phyloP scores from a whole-genome alignment of 2,797 vertebrate genomes.

The Epinephelus coioides region DNA sequence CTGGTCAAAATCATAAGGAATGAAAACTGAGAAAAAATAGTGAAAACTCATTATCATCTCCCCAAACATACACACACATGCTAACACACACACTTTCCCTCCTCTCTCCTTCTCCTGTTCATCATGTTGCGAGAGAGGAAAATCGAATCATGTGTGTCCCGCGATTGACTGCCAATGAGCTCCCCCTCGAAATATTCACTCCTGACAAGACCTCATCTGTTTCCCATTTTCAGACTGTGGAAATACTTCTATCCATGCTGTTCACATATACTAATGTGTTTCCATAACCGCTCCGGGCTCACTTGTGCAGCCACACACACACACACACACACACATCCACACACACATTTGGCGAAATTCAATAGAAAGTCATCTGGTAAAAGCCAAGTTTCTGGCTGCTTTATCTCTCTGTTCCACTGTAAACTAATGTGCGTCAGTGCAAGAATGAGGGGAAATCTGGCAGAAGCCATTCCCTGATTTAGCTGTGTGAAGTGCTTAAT shows the following conservation, averaged over 20 bases:
- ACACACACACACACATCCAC: slow-evolving; percentile 20
- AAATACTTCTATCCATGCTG: slow-evolving; percentile 64
- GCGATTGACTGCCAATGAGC: slow-evolving; percentile 56
- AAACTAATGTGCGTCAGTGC: slow-evolving; percentile 50
- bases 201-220: slow-evolving; percentile 70
- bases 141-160: slow-evolving; percentile 56
- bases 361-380: slow-evolving; percentile 63
- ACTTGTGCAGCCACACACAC: background rate
- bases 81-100: background rate
- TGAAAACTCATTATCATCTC: slow-evolving; percentile 24
- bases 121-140: slow-evolving; percentile 50
- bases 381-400: slow-evolving; percentile 56
- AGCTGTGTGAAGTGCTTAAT: slow-evolving; percentile 42
- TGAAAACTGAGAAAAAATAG: slow-evolving; percentile 3
- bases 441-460: slow-evolving; percentile 38
- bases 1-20: background rate
- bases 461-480: slow-evolving; percentile 30
- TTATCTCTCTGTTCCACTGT: slow-evolving; percentile 44
- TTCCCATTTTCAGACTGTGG: slow-evolving; percentile 72
- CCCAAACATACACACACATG: slow-evolving; percentile 5
- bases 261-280: slow-evolving; percentile 73
- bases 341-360: slow-evolving; percentile 39
- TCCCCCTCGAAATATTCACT: slow-evolving; percentile 61
- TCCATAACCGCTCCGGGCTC: slow-evolving; percentile 52
- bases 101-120: slow-evolving; percentile 9